Base-by-base conservation (phyloP, 53 echinoderm and acorn worm genomes). In the Echinometra lucunter region DNA sequence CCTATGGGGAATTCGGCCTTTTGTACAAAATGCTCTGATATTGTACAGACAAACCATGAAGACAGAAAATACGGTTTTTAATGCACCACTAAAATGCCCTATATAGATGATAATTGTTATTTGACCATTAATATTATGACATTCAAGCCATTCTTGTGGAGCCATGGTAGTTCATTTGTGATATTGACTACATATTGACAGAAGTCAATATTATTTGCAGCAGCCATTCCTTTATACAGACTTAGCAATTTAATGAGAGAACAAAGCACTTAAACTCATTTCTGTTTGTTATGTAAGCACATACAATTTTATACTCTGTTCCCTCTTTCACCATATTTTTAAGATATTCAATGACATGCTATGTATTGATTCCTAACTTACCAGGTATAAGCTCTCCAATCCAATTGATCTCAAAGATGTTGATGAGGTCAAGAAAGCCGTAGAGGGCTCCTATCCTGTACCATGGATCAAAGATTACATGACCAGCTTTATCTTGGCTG, bases 401-500 rank as follows among this genome's bases (percentile, higher is more conserved):
- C 94, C 94, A 2, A 25, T 94, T 17, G 63, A 83, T 15, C 15
- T 94, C 13, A 23, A 82, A 58, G 56, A 38, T 45, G 15, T 57
- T 4, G 85, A 82, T 57, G 44, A 83, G 3, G 40, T 94, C 15
- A n/a, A 40, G 28, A 82, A 9, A 38, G 57, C 82, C 25, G 57
- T 25, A 38, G 23, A 83, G 34, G 94, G 94, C 37, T 12, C 32
- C 27, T 83, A 63, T 60, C 94, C 94, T 13, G 85, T 42, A 63
- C 94, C 82, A 15, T 94, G 94, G 94, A 32, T 83, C 45, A 94
- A 94, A 45, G 85, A 94, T 58, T 63, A 83, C 45, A 40, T 94
- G 58, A 42, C 57, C 45, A 66, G 94, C 34, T 28, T 83, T 23
- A 44, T 42, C 28, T 13, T 94, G 27, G 94, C 83, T 37, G 58